Evolutionary conservation across 1,140 invertebrate genomes (phyloP), one percentile per base, ranked within the genome.

Genomic region (Stratiolaelaps scimitus): DNA sequence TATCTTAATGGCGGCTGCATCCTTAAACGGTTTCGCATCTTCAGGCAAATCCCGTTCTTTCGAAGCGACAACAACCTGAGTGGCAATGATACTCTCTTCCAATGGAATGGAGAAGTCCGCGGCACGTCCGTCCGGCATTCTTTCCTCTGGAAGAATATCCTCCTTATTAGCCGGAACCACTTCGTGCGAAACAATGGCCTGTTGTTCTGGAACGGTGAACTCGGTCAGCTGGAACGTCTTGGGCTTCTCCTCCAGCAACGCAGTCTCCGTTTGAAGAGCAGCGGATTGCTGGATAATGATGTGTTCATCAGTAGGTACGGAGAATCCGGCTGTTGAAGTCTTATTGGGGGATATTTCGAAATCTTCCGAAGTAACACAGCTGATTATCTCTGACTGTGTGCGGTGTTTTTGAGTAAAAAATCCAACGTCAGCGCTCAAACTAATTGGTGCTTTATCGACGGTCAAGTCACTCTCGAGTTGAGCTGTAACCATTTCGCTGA

Each of bases 401-500:
- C 23, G 26, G 20, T 60, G 53, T 29, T 34, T 60, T 23, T 60
- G 53, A 17, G 53, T 15, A 15, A 60, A 23, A 23, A 60, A 60
- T 17, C 20, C 20, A 30, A 67, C 56, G 5, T 43, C 65, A 0
- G 56, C 64, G 23, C 65, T 65, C 20, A 67, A 34, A 7, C 60
- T 53, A 10, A 46, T 47, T 19, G 71, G 69, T 17, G 44, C 43
- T 43, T 67, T 60, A 17, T 20, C 7, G n/a, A 68, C 7, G 30
- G 23, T 17, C 34, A 67, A 64, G 6, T 47, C 26, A 15, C 65
- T 64, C 67, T 72, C 69, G 53, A 68, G 67, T 46, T 67, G 40
- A n/a, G 67, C 64, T 40, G 66, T 56, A 10, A 65, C 67, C 13
- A 67, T 69, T 65, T 72, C 67, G 53, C 65, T 67, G 26, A 70